Base-by-base conservation (phyloP, 1,140 invertebrate species). In the Heliconius hermathena region DNA sequence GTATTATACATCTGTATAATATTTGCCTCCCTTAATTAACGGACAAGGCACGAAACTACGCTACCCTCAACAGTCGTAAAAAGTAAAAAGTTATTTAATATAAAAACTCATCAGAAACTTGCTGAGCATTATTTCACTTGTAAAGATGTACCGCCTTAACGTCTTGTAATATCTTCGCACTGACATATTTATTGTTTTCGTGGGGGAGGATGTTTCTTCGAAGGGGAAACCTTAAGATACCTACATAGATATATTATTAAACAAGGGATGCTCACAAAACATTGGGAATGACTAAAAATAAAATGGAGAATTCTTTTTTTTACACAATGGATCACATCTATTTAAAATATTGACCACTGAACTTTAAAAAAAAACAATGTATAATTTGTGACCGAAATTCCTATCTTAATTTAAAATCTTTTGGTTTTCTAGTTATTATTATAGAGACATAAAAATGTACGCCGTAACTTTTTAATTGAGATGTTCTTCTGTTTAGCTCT, bases 171-270 rank as follows among this genome's bases (percentile, higher is more conserved):
- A 92, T 93, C 89, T 89, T 85, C 86, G 33, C 87, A 88, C 88
- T 93, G 93, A 93, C 93, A 94, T 94, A 94, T 94, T 94, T 94
- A 94, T 94, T 91, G 91, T 92, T 88, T 90, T 87, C 84, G 79
- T 84, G 86, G 87, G 88, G 90, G 90, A 80, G 84, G 85, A 78
- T 74, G 83, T 81, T 88, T 85, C 84, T 76, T 82, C 81, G 83
- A 88, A 89, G 91, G 91, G 90, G 87, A 89, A 46, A 80, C 77
- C n/a, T 66, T 66, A 66, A 66, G 60, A 18, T 57, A 79, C 80
- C 79, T 82, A 84, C 77, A 78, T 80, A 82, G 22, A 66, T 77
- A 87, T 84, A 83, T 81, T 78, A 82, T 79, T 57, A 76, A 78
- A 85, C 80, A 83, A 84, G 84, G 84, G 84, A 85, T 84, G 83